Base-by-base conservation (phyloP, 2,113 vertebrate genomes). In the Prionailurus viverrinus region DNA sequence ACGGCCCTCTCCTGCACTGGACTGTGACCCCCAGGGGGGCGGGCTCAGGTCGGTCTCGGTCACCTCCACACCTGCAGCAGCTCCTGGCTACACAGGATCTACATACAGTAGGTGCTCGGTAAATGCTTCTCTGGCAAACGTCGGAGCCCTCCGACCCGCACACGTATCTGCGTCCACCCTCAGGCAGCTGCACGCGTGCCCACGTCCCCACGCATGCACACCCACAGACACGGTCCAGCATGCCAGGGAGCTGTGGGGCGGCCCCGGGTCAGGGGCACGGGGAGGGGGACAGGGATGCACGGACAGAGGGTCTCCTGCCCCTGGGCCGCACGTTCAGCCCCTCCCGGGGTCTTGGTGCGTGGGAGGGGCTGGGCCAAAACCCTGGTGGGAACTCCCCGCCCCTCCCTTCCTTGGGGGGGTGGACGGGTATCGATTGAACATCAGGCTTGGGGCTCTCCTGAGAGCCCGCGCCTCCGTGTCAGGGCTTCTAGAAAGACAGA, bases 281-380 rank as follows among this genome's bases (percentile, higher is more conserved):
- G 41, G 11, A 39, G n/a, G 0, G 51, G 27, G 33, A 16, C 18
- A 6, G 7, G 45, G 80, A 63, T 27, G 55, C 71, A 85, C 1
- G 0, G 9, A 66, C 48, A 36, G 63, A 79, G 93, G 95, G 93
- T 97, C 95, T 95, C 96, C 96, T 85, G 55, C 81, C 86, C 82
- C 78, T 74, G 86, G 63, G 74, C 85, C 93, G 63, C 84, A 21
- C 23, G 19, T 13, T 10, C 36, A 6, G 5, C 12, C 82, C 80
- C 29, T 33, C 55, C 41, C 3, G 7, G 55, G 55, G 63, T 25
- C 53, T 33, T 4, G 29, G 9, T 48, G 74, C 19, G 45, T 6
- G 7, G 65, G n/a, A 48, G 13, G 11, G 11, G 31, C 45, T 55
- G 21, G 33, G 12, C 33, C 9, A 12, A 33, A 23, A 21, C 29